These are phyloP conservation scores for Lophotriccus pileatus DNA, from an alignment of 2,797 vertebrate genomes.

Conservation along the genomic window DNA sequence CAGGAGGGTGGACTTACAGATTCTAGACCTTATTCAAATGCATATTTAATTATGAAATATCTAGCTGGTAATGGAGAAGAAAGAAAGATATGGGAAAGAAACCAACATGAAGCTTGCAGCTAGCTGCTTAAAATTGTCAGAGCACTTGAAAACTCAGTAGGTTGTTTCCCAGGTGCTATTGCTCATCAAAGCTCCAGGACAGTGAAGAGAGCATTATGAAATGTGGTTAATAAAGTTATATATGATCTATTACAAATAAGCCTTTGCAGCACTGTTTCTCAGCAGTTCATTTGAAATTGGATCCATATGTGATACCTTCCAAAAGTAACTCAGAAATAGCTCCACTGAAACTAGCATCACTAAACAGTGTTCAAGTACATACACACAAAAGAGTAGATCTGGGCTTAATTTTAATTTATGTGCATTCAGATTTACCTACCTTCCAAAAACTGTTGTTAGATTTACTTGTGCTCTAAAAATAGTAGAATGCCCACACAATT, in stretches of 20 bases:
- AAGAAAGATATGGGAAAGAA: background rate
- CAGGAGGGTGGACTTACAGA: background rate
- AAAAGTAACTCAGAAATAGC: background rate
- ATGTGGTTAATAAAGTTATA: background rate
- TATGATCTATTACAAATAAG: background rate
- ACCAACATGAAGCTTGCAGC: background rate
- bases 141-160: background rate
- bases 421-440: background rate
- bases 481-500: background rate
- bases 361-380: background rate
- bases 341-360: background rate
- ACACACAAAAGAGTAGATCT: background rate
- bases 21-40: background rate
- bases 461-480: background rate
- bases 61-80: background rate
- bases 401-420: background rate
- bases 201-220: background rate
- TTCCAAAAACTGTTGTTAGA: background rate
- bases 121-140: background rate
- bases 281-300: background rate
- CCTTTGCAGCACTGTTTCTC: background rate
- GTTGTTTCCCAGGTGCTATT: background rate
- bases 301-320: background rate
- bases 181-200: background rate
- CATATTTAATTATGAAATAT: background rate